Base-by-base conservation (phyloP, 2,888 invertebrate species). In the Meganola albula region DNA sequence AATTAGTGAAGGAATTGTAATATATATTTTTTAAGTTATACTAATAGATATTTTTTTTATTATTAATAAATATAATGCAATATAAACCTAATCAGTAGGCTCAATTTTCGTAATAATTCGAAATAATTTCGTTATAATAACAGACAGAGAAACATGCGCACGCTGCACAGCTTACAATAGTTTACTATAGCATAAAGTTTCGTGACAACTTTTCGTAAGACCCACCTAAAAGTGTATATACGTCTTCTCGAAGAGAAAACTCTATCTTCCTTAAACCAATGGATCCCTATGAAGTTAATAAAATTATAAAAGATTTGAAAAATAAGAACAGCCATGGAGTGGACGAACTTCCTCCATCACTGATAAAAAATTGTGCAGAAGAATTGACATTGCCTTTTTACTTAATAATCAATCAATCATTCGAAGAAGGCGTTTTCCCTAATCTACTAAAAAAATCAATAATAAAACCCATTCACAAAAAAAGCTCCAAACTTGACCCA, bases 391-490 rank as follows among this genome's bases (percentile, higher is more conserved):
- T 20, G 9, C 24, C 27, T 0, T 12, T 40, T 2, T 12, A 26
- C 9, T 7, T 22, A n/a, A 10, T 44, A 7, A 35, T 44, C 8
- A 44, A 40, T 21, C 37, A 37, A 33, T 38, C 34, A 1, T 34
- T 38, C 16, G 8, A 10, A 7, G 27, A 35, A 24, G 40, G 37
- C 2, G 8, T 5, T 10, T 27, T 40, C 11, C 44, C 44, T 2
- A 33, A 34, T 10, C 13, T 21, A 6, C 34, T 44, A 5, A 44
- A 44, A 35, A 10, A 34, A 21, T 30, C 44, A 1, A 29, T 31
- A 18, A 27, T 44, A 10, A 40, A 38, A 31, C 40, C 44, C 1
- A 30, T 44, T 10, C 12, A 26, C 7, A 44, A 44, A 36, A 40
- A 44, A 14, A 33, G 34, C 2, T 26, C 27, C 20, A 24, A 24